These are phyloP conservation scores for Notothenia rossii DNA, from an alignment of 2,113 vertebrate species.

Conservation along the genomic window DNA sequence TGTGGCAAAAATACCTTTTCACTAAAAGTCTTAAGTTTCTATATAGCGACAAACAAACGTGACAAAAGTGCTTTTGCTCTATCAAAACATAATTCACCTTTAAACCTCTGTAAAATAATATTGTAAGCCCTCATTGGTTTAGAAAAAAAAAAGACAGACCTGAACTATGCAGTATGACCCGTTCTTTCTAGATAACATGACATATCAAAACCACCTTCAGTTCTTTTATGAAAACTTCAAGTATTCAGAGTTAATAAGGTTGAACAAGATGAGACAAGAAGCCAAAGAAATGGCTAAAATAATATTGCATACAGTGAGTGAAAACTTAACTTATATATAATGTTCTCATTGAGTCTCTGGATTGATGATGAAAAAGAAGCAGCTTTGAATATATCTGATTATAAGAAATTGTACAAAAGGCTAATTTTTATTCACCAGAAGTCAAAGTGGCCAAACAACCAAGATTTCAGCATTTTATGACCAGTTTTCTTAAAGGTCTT, in stretches of 20 bases:
- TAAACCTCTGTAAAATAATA: constrained; percentile 23
- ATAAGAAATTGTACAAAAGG: constrained; percentile 26
- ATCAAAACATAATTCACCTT: constrained; percentile 11
- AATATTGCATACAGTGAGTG: background rate
- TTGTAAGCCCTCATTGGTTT: constrained; percentile 7
- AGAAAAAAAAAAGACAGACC: background rate
- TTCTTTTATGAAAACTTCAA: constrained; percentile 52
- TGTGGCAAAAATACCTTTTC: constrained; percentile 29
- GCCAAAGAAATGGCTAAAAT: background rate
- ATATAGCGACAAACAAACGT: constrained; percentile 1
- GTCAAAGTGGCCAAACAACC: background rate
- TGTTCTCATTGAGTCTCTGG: constrained; percentile 9
- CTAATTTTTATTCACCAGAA: constrained; percentile 27
- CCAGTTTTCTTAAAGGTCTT: constrained; percentile 27
- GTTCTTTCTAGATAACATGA: background rate
- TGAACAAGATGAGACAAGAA: constrained; percentile 25
- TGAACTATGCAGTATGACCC: background rate
- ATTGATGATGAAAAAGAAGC: constrained; percentile 26
- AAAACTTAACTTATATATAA: constrained; percentile 1
- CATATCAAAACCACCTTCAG: constrained; percentile 11
- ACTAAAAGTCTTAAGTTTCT: background rate
- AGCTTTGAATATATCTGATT: constrained; percentile 26
- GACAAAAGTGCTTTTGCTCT: constrained; percentile 47
- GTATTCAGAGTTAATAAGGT: constrained; percentile 34
- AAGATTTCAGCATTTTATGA: constrained; percentile 19